Evolutionary conservation across 2,113 vertebrate species (phyloP).

Genomic region (Lophochroa leadbeateri): DNA sequence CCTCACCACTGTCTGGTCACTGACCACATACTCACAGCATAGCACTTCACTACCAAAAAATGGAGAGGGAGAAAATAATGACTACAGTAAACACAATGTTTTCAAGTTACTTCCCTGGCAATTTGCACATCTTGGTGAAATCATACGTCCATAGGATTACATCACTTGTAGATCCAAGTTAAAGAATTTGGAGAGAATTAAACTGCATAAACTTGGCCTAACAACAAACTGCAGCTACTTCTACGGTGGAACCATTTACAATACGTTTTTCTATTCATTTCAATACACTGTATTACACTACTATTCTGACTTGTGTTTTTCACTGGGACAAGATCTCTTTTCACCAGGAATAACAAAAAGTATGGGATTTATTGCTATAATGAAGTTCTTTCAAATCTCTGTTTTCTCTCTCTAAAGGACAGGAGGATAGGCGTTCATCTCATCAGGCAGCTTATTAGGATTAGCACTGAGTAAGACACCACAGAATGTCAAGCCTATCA

Average conservation of each 20-base stretch:
- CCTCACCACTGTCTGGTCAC: background rate
- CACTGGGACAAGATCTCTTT: constrained; percentile 72
- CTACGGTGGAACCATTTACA: background rate
- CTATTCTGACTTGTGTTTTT: constrained; percentile 43
- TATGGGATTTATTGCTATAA: constrained; percentile 78
- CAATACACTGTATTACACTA: background rate
- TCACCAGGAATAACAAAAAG: constrained; percentile 65
- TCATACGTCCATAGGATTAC: background rate
- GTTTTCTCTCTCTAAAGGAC: constrained; percentile 75
- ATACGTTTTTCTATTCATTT: constrained; percentile 29
- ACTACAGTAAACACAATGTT: background rate
- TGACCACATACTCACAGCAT: background rate
- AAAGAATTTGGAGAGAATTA: background rate
- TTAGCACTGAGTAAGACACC: constrained; percentile 83
- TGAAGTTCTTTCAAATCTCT: constrained; percentile 79
- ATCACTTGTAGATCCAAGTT: background rate
- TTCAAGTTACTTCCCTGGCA: background rate
- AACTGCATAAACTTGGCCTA: background rate
- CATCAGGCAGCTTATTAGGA: constrained; percentile 83
- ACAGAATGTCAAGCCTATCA: constrained; percentile 82
- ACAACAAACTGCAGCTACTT: constrained; percentile 12
- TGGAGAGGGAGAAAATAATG: background rate
- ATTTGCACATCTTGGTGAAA: background rate
- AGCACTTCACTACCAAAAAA: background rate
- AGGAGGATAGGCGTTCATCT: constrained; percentile 76